phyloP scores from a whole-genome alignment of 2,888 invertebrate species.

The Drosophila anomelani region DNA sequence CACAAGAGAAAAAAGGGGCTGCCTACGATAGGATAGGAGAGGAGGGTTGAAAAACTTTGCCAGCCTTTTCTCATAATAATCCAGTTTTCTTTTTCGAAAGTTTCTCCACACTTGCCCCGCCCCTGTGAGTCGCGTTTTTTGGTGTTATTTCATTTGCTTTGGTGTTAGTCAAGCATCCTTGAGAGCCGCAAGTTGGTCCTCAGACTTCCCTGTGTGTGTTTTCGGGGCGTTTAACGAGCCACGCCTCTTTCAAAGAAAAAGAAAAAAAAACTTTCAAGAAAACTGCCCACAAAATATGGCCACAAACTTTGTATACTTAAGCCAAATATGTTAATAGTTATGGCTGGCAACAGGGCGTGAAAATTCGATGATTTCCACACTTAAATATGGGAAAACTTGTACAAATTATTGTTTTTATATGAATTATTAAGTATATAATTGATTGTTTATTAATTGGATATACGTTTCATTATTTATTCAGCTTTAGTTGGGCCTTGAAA shows the following conservation, averaged over 20 bases:
- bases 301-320: conserved; percentile 18
- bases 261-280: background rate
- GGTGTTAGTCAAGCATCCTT: conserved; percentile 32
- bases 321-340: conserved; percentile 29
- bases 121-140: background rate
- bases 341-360: background rate
- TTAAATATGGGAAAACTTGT: background rate
- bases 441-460: background rate
- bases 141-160: conserved; percentile 30
- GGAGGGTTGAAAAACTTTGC: conserved; percentile 8
- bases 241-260: background rate
- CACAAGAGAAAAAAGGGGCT: background rate
- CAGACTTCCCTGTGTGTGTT: background rate
- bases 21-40: background rate
- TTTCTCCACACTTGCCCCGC: conserved; percentile 2
- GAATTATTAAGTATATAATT: background rate
- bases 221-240: conserved; percentile 10
- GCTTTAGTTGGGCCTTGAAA: background rate
- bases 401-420: background rate
- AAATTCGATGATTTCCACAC: background rate
- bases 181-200: conserved; percentile 8
- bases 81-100: conserved; percentile 20
- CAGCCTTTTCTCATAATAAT: conserved; percentile 26
- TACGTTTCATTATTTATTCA: background rate
- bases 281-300: conserved; percentile 4